Evolutionary conservation across 2,113 vertebrate species (phyloP), one percentile per base, ranked within the genome.

Genomic region (Vulpes vulpes): DNA sequence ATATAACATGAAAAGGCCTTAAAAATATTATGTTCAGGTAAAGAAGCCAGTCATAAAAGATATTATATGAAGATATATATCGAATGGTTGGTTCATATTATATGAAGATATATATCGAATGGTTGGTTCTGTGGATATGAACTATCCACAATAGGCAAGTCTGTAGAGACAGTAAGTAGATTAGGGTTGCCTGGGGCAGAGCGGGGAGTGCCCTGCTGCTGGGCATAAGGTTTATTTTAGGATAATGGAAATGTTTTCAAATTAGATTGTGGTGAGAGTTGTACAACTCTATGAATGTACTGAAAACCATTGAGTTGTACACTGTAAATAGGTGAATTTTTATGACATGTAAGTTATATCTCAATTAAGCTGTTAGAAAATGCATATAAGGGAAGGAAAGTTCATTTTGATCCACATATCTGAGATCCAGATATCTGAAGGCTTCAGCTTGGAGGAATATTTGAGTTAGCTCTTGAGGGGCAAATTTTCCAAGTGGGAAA

Each of bases 281-380:
- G 8, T 27, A 43, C 11, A 85, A 1, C 19, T 55, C 57, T 64
- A 16, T 78, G 69, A 90, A 65, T 53, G 85, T 11, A 85, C 22
- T 62, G 32, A 59, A 89, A 89, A 59, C 14, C 53, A 30, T 16
- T 4, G 12, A 32, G 30, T 19, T 11, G 5, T 69, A 73, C 73
- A 76, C 55, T 92, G 89, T 76, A 91, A 71, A 57, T 80, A 19
- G 43, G 15, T 78, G 27, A 78, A 55, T 83, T 91, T 83, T 91
- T 53, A 59, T 79, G 49, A 22, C 23, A 59, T 73, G 17, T 79
- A 80, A 84, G 64, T 89, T 62, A 27, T 69, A 35, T 80, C 35
- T 74, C 64, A 86, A 32, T 81, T 51, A 62, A 86, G 5, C 14
- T 62, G 19, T 76, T 93, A 86, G 84, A 59, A 87, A 95, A 89